These are phyloP conservation scores for Callipepla squamata DNA, from an alignment of 2,113 vertebrate genomes.

Conservation along the genomic window DNA sequence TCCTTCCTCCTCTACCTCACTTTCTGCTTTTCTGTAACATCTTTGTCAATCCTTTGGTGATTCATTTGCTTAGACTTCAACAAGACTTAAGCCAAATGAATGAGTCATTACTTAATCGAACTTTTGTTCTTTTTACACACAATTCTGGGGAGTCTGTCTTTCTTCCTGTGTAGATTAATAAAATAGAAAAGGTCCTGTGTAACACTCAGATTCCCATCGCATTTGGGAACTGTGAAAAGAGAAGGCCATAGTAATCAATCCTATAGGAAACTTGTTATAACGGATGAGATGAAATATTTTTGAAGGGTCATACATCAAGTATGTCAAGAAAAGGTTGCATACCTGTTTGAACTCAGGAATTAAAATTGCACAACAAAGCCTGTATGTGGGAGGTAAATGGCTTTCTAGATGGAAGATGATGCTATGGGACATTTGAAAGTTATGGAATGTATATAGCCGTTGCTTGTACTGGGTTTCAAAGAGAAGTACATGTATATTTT, in stretches of 20 bases:
- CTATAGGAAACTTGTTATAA: neutral
- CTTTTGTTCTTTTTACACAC: neutral
- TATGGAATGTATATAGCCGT: neutral
- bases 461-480: rapidly evolving
- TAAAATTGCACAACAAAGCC: neutral
- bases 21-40: neutral
- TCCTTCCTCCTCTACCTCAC: neutral
- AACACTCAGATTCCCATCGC: neutral
- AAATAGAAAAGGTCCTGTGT: neutral
- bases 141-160: neutral
- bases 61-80: neutral
- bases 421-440: neutral
- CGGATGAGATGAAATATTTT: neutral
- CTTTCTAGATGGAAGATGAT: neutral
- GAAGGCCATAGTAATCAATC: neutral
- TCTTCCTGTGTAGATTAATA: neutral
- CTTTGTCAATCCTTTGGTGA: neutral
- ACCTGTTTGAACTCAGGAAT: neutral
- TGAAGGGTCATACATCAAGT: neutral
- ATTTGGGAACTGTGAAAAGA: neutral
- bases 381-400: rapidly evolving
- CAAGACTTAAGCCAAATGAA: neutral
- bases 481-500: neutral
- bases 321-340: neutral
- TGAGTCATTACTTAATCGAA: neutral